Percentiles rank a stretch among this genome's conserved stretches.
Evolutionary conservation across 2,113 vertebrate species (phyloP).

Genomic region (Xyliphius kryptos): DNA sequence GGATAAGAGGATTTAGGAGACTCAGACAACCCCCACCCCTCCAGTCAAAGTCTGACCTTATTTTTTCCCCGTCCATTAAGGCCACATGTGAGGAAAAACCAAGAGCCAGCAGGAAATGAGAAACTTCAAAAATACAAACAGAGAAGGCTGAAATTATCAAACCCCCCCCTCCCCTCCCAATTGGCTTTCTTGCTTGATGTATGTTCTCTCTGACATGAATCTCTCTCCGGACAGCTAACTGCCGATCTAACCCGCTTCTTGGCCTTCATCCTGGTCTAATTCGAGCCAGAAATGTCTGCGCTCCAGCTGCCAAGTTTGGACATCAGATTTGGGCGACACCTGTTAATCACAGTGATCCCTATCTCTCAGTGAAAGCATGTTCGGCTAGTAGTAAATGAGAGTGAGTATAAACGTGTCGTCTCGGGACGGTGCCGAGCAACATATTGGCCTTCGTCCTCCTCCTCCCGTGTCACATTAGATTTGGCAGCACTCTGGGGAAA

Average conservation of each 20-base stretch:
- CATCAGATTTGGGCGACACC: neutral
- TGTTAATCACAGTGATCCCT: conserved; percentile 1
- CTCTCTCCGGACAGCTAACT: conserved; percentile 2
- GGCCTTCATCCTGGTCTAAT: neutral
- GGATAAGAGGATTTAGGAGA: neutral
- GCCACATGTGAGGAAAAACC: conserved; percentile 61
- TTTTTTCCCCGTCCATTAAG: conserved; percentile 34
- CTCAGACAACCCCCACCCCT: neutral
- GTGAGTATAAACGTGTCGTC: neutral
- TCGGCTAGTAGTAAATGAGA: neutral
- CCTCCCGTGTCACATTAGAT: conserved; percentile 37
- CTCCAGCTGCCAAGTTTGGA: neutral
- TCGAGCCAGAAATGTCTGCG: conserved; percentile 12
- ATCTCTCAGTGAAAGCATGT: neutral
- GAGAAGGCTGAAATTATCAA: conserved; percentile 4
- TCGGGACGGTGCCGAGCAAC: neutral
- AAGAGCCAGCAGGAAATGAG: conserved; percentile 64
- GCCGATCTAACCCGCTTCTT: neutral
- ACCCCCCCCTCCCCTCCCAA: neutral
- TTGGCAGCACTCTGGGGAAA: conserved; percentile 31
- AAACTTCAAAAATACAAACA: conserved; percentile 53
- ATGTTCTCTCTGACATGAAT: conserved; percentile 6
- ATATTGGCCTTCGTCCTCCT: conserved; percentile 9
- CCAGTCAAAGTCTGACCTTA: neutral
- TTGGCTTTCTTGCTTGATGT: conserved; percentile 2